phyloP scores from a whole-genome alignment of 2,797 vertebrate species.

The Cheirogaleus major region DNA sequence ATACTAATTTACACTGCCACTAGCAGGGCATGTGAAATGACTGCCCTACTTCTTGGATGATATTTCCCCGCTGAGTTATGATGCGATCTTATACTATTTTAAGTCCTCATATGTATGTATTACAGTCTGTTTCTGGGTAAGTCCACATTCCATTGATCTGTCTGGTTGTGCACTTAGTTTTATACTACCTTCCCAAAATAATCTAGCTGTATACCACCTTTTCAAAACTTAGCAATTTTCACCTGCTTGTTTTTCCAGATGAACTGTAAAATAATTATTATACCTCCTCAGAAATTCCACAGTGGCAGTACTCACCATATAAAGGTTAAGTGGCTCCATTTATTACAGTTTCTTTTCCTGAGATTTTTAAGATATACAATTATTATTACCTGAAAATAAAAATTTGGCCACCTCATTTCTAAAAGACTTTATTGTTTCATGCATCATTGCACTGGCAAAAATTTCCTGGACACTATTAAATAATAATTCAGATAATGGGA shows the following conservation, averaged over 20 bases:
- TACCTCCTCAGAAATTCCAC: not conserved
- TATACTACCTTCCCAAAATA: not conserved
- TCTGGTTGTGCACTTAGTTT: not conserved
- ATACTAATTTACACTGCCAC: not conserved
- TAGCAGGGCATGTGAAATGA: not conserved
- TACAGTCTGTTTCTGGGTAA: not conserved
- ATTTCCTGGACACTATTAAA: not conserved
- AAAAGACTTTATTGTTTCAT: not conserved
- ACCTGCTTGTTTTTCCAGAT: not conserved
- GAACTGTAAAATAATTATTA: not conserved
- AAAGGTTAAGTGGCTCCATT: not conserved
- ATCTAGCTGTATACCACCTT: not conserved
- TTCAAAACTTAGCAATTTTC: not conserved
- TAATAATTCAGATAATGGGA: not conserved
- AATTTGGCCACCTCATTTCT: not conserved
- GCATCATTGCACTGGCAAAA: not conserved
- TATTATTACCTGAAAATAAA: not conserved
- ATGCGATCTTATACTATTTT: not conserved
- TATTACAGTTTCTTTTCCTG: not conserved
- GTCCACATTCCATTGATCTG: not conserved
- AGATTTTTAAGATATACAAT: not conserved
- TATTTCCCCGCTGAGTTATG: not conserved
- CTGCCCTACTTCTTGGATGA: not conserved
- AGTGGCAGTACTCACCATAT: not conserved
- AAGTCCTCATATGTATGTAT: not conserved